Evolutionary conservation across 2,888 invertebrate species (phyloP).

Genomic region (Hypercompe scribonia): DNA sequence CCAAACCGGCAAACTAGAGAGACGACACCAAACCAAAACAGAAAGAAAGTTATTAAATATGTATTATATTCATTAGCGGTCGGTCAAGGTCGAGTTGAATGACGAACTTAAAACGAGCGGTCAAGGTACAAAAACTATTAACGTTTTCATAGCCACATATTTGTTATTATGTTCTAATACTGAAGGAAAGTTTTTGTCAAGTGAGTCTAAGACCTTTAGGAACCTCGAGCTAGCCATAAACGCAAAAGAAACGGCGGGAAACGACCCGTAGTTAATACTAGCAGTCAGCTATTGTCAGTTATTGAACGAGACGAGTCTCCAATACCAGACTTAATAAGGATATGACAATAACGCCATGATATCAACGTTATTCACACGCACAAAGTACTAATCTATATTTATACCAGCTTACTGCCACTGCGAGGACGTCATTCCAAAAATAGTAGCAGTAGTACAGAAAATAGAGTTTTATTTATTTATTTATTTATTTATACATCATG

Average conservation of each 20-base stretch:
- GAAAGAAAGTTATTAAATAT: too few species aligned
- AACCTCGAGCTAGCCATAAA: neutral
- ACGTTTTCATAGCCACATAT: neutral
- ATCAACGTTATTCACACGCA: slow-evolving; percentile 16
- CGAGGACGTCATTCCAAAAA: neutral
- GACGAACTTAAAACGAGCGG: too few species aligned
- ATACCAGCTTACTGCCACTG: neutral
- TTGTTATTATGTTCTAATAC: too few species aligned
- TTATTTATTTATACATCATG: too few species aligned
- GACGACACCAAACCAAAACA: too few species aligned
- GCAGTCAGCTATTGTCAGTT: slow-evolving; percentile 6
- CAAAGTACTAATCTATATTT: slow-evolving; percentile 4
- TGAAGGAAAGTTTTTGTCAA: neutral
- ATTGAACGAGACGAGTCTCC: slow-evolving; percentile 21
- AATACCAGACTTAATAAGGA: slow-evolving; percentile 51
- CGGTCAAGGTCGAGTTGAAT: too few species aligned
- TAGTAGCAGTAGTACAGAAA: neutral
- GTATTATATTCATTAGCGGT: too few species aligned
- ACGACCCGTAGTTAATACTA: neutral
- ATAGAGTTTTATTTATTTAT: too few species aligned
- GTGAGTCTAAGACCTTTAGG: neutral
- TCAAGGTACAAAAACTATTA: too few species aligned
- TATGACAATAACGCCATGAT: slow-evolving; percentile 46
- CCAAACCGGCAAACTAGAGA: too few species aligned
- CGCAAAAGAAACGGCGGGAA: neutral